phyloP scores from a whole-genome alignment of 2,797 vertebrate genomes.

The Chelonia mydas region DNA sequence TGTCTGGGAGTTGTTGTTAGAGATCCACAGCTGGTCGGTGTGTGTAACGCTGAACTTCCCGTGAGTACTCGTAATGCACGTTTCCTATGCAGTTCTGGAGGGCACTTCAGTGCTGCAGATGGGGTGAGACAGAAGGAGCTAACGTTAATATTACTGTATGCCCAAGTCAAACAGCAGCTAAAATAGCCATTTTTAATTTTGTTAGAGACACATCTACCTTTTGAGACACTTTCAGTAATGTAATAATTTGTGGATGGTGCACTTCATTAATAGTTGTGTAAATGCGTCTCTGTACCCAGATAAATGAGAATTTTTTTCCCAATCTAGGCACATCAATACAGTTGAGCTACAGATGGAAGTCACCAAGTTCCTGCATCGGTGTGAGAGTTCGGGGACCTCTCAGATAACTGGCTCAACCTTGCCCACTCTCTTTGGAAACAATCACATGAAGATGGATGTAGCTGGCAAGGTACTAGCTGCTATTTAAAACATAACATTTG shows the following conservation, averaged over 20 bases:
- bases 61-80: not conserved
- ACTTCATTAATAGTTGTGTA: not conserved
- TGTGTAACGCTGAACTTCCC: not conserved
- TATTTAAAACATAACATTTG: not conserved
- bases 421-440: conserved; percentile 90
- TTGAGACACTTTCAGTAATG: not conserved
- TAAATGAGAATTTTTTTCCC: not conserved
- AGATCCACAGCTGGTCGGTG: not conserved
- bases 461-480: conserved; percentile 89
- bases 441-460: conserved; percentile 92
- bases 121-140: not conserved
- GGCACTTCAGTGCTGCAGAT: not conserved
- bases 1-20: not conserved
- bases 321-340: conserved; percentile 92
- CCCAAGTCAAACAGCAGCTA: not conserved
- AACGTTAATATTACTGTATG: not conserved
- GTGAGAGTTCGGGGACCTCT: conserved; percentile 85
- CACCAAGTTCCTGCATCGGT: conserved; percentile 94
- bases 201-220: not conserved
- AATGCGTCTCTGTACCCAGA: not conserved
- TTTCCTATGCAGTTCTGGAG: not conserved
- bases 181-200: conserved; percentile 4
- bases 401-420: conserved; percentile 78
- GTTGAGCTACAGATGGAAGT: conserved; percentile 98
- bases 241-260: not conserved